Evolutionary conservation across 2,113 vertebrate species (phyloP), one percentile per base, ranked within the genome.

Genomic region (Pygoscelis adeliae): DNA sequence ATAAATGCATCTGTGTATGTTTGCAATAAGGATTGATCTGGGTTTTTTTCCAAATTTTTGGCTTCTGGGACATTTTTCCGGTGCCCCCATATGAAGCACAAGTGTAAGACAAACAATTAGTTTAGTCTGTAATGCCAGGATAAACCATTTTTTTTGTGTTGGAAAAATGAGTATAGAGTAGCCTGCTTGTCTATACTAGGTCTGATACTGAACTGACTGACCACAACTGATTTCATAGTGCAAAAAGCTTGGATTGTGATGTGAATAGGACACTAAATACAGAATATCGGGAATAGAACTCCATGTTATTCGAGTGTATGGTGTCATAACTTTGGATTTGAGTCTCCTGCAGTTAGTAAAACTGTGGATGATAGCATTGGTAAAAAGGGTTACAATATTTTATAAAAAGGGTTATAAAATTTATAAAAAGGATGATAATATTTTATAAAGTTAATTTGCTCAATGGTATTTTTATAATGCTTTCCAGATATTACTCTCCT

Each of bases 1-100:
- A 92, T 76, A 94, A 93, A 96, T 89, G 70, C 82, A 94, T 96
- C 78, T 88, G 36, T 80, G 34, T 87, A 26, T 87, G 70, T 95
- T 89, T 91, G 87, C 70, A 93, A 29, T 89, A 87, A 76, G 44
- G 70, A 83, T 52, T 94, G 81, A 76, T 85, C 52, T 61, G 38
- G 30, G 4, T 11, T 79, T 84, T 87, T 67, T 62, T 66, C 42
- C 53, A 70, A 87, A 90, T 59, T 69, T 36, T 38, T 92, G 55
- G 65, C 83, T 94, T 84, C 66, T 58, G 86, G 49, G 65, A n/a
- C 20, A 11, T 91, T 94, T 94, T 91, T 91, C 78, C 38, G 5
- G 26, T 90, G 61, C 74, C 58, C 70, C 71, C 32, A 61, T 88
- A 76, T 52, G 82, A 80, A 88, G 79, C 38, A 36, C 5, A 32